Percentiles rank a stretch among this genome's conserved stretches.
phyloP scores from a whole-genome alignment of 2,797 vertebrate species.

The Pogonophryne albipinna region DNA sequence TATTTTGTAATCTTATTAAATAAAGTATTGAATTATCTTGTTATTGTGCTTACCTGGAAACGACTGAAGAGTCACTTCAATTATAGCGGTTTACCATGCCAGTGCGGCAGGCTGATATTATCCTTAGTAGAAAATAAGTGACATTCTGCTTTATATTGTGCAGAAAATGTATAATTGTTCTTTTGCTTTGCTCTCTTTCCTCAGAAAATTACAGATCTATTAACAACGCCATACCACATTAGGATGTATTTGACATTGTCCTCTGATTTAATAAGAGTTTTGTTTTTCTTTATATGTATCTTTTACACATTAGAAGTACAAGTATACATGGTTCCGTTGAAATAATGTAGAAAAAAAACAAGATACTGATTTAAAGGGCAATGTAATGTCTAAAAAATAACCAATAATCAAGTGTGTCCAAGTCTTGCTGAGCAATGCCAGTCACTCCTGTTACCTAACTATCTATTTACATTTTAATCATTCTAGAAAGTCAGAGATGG shows the following conservation, averaged over 20 bases:
- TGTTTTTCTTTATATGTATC: neutral
- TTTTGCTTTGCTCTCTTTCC: neutral
- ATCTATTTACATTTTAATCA: neutral
- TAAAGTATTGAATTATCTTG: neutral
- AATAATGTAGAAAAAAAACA: neutral
- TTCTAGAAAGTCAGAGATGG: neutral
- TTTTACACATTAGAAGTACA: neutral
- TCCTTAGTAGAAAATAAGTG: neutral
- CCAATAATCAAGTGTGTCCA: too few species aligned
- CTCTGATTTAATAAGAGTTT: neutral
- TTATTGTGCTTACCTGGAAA: neutral
- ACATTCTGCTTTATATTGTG: conserved; percentile 11
- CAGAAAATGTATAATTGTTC: conserved; percentile 22
- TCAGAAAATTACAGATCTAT: neutral
- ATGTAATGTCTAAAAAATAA: neutral
- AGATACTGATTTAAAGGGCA: neutral
- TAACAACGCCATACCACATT: neutral
- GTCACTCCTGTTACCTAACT: neutral
- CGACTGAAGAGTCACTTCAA: neutral
- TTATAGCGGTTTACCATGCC: neutral
- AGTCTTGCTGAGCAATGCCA: neutral
- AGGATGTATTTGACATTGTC: too few species aligned
- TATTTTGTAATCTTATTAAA: neutral
- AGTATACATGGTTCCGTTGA: neutral
- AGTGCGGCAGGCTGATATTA: neutral